Percentiles rank a stretch among this genome's conserved stretches.
phyloP scores from a whole-genome alignment of 2,113 vertebrate genomes.

The Rostratula benghalensis region DNA sequence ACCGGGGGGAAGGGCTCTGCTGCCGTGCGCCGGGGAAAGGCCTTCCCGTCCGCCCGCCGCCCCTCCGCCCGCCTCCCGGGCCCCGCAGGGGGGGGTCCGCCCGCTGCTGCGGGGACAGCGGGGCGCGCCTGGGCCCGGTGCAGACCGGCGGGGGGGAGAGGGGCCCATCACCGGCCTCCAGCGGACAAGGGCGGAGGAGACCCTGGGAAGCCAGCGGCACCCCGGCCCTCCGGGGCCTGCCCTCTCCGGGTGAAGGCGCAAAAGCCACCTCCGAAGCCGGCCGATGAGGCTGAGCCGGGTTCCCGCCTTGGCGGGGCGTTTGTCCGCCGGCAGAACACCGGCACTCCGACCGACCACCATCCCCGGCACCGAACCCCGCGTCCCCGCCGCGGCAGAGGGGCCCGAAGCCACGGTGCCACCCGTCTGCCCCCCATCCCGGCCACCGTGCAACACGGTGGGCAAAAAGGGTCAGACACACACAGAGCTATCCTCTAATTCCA shows the following conservation, averaged over 20 bases:
- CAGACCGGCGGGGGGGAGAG: background rate
- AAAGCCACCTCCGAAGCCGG: background rate
- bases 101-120: too few relatives aligned
- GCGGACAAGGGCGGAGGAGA: background rate
- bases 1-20: accelerated
- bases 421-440: too few relatives aligned
- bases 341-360: accelerated
- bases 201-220: background rate
- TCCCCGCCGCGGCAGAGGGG: too few relatives aligned
- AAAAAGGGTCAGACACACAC: background rate
- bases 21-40: background rate
- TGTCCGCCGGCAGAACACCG: accelerated
- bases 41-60: background rate
- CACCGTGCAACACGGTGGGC: accelerated
- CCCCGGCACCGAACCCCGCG: too few relatives aligned
- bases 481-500: too few relatives aligned
- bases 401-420: too few relatives aligned
- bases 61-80: too few relatives aligned
- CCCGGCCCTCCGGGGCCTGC: background rate
- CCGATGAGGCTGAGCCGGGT: background rate
- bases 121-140: too few relatives aligned
- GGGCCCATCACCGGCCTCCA: background rate
- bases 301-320: accelerated
- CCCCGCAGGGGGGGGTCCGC: too few relatives aligned
- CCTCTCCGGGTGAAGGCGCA: background rate